Base-by-base conservation (phyloP, 2,797 vertebrate species). In the Falco peregrinus region DNA sequence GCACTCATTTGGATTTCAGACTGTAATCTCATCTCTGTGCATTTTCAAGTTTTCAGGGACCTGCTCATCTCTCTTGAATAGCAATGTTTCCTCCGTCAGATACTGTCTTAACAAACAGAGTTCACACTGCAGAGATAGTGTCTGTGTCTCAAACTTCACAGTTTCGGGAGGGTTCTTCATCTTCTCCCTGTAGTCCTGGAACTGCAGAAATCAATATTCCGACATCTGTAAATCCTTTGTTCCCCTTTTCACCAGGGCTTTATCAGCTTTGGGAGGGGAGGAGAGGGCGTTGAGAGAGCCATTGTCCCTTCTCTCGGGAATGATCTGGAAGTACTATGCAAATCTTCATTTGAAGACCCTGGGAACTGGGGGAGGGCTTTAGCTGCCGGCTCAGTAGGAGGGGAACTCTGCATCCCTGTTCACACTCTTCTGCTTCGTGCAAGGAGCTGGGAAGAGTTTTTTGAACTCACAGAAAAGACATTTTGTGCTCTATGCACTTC, bases 281-380 rank as follows among this genome's bases (percentile, higher is more conserved):
- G 51, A 79, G 68, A 92, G 78, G 84, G 78, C 59, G 19, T 18
- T 94, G 75, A 83, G 95, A 92, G 92, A 37, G 54, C 78, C 68
- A 97, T 96, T 97, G 96, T 96, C 95, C 86, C 61, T 91, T 93
- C 95, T 94, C 93, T 77, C 12, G 89, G 89, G 95, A 96, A 94
- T 47, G 86, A 88, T 97, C 95, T 96, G 90, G 96, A 95, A 93
- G 89, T 83, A 26, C 91, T 95, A 94, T 97, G 97, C 95, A 97
- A 97, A 96, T 97, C 87, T 97, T 94, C 71, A 94, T 94, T 87
- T 94, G 95, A 97, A 97, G 96, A 96, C 93, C 95, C 96, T 97
- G 97, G 96, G 96, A 97, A 96, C 87, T 70, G 93, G 77, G 90
- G 97, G 95, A 96, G 94, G 94, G 95, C 89, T 95, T 92, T 91